Conservation (phyloP, 2,113 vertebrate genomes). For the Capreolus pygargus region DNA sequence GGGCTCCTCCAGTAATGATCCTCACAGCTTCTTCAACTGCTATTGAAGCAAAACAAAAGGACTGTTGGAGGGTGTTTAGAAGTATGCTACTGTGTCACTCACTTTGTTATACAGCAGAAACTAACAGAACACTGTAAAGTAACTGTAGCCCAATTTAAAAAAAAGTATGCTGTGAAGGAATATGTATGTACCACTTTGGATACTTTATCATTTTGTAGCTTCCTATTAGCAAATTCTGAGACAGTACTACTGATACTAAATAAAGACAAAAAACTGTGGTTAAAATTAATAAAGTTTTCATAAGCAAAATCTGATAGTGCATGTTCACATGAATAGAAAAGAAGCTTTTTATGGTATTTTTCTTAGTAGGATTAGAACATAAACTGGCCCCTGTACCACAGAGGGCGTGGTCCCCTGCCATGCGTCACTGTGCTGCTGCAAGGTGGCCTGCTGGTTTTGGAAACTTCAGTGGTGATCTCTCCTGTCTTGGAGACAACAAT, state of each 20-base stretch:
- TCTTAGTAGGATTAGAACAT: background rate
- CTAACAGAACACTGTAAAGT: background rate
- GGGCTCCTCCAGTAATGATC: conserved; percentile 92
- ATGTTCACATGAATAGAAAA: background rate
- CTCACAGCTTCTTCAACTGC: conserved; percentile 95
- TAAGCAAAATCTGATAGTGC: background rate
- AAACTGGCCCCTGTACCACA: background rate
- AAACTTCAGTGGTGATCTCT: background rate
- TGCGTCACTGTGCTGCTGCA: background rate
- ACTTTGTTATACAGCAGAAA: background rate
- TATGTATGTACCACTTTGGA: background rate
- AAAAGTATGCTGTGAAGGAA: background rate
- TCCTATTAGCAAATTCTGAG: background rate
- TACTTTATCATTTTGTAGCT: background rate
- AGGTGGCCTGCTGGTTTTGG: background rate
- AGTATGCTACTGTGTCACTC: background rate
- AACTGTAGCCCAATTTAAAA: background rate
- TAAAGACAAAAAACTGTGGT: background rate
- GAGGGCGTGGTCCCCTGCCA: background rate
- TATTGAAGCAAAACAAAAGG: conserved; percentile 54
- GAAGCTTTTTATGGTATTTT: background rate
- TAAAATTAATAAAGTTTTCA: background rate
- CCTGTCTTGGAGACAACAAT: background rate
- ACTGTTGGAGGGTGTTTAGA: background rate
- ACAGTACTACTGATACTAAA: background rate